These are phyloP conservation scores for Haliaeetus leucogaster DNA, from an alignment of 2,113 vertebrate genomes.

Conservation along the genomic window DNA sequence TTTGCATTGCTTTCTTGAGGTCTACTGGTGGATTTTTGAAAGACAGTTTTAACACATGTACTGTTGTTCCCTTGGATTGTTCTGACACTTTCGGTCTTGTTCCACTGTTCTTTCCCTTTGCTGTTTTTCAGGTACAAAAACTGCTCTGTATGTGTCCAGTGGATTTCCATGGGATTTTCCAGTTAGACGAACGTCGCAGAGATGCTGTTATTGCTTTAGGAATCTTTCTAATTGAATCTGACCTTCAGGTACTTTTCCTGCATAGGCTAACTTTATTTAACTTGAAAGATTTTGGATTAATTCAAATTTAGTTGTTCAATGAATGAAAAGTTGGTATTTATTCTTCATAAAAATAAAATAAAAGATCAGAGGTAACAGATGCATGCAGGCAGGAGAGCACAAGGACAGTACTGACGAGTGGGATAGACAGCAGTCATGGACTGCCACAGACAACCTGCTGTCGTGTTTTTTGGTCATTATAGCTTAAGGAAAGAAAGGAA, in stretches of 20 bases:
- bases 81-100: not conserved
- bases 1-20: not conserved
- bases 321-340: not conserved
- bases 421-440: not conserved
- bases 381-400: not conserved
- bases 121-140: conserved; percentile 85
- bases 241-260: conserved; percentile 82
- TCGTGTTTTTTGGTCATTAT: accelerated
- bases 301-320: not conserved
- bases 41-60: not conserved
- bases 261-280: not conserved
- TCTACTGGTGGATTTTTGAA: not conserved
- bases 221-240: conserved; percentile 93
- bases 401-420: not conserved
- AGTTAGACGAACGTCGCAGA: conserved; percentile 90
- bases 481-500: not conserved
- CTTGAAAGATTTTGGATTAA: not conserved
- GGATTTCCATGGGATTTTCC: conserved; percentile 90
- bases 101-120: not conserved
- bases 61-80: not conserved
- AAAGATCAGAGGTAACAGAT: not conserved
- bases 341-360: not conserved
- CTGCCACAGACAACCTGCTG: not conserved
- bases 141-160: conserved; percentile 95
- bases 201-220: conserved; percentile 93